phyloP scores from a whole-genome alignment of 2,113 vertebrate species.

The Entomyzon cyanotis region DNA sequence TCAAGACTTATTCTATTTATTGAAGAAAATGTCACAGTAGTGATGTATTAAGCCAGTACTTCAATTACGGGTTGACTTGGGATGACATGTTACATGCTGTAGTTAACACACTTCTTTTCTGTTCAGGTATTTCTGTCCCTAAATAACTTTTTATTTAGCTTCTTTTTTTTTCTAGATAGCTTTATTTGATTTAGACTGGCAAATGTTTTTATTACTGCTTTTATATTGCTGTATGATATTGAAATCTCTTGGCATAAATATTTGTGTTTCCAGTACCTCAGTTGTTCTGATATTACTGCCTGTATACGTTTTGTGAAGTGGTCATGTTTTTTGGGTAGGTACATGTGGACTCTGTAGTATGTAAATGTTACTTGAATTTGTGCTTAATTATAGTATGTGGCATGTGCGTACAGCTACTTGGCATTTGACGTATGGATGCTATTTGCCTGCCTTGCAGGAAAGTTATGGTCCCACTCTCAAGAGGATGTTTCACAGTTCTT shows the following conservation, averaged over 20 bases:
- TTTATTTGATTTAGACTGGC: constrained; percentile 81
- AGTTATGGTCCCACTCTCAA: constrained; percentile 63
- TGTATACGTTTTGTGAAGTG: constrained; percentile 94
- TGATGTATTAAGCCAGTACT: constrained; percentile 89
- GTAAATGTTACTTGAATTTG: constrained; percentile 99
- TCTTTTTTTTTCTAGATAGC: constrained; percentile 73
- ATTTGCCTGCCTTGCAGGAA: constrained; percentile 85
- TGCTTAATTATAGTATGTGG: constrained; percentile 93
- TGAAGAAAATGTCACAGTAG: constrained; percentile 86
- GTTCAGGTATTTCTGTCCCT: constrained; percentile 81
- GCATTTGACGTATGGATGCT: constrained; percentile 90
- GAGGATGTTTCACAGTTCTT: constrained; percentile 73
- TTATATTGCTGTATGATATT: constrained; percentile 84
- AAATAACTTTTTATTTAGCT: constrained; percentile 77
- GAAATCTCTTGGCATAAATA: constrained; percentile 85
- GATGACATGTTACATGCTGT: constrained; percentile 86
- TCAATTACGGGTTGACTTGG: constrained; percentile 87
- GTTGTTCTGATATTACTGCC: constrained; percentile 90
- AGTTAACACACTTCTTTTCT: constrained; percentile 77
- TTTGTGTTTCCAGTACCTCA: constrained; percentile 92
- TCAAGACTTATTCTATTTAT: constrained; percentile 85
- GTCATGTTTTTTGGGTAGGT: constrained; percentile 92
- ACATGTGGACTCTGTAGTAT: constrained; percentile 95
- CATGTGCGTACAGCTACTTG: constrained; percentile 89
- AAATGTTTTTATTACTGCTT: constrained; percentile 77